Evolutionary conservation across 2,888 invertebrate genomes (phyloP).

Genomic region (Protophormia terraenovae): DNA sequence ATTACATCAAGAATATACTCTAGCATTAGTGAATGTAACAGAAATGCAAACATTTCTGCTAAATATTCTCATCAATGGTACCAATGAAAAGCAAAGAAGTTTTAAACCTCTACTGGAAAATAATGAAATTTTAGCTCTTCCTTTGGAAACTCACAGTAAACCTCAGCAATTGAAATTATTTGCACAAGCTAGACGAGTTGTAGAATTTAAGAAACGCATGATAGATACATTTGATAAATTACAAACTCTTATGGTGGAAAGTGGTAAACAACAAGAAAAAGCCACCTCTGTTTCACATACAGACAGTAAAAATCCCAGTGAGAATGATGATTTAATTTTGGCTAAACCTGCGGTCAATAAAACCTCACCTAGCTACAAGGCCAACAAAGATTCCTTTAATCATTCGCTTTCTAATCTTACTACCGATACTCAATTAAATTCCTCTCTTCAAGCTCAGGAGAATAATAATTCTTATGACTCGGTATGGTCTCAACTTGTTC

Average conservation of each 20-base stretch:
- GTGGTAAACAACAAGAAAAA: slow-evolving; percentile 29
- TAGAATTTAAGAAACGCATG: slow-evolving; percentile 76
- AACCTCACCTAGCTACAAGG: slow-evolving; percentile 28
- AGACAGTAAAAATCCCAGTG: neutral
- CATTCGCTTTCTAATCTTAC: neutral
- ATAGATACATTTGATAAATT: slow-evolving; percentile 76
- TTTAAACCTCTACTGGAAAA: slow-evolving; percentile 71
- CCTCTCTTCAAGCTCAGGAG: slow-evolving; percentile 6
- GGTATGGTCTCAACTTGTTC: slow-evolving; percentile 83
- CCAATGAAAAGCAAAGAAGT: slow-evolving; percentile 67
- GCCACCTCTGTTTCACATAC: too few species aligned
- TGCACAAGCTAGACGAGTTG: slow-evolving; percentile 73
- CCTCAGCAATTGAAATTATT: slow-evolving; percentile 71
- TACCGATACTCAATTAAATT: slow-evolving; percentile 13
- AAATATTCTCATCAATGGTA: slow-evolving; percentile 73
- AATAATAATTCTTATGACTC: slow-evolving; percentile 69
- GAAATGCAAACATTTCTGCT: slow-evolving; percentile 76
- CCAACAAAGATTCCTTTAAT: slow-evolving; percentile 27
- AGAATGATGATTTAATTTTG: slow-evolving; percentile 51
- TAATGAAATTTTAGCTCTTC: slow-evolving; percentile 69
- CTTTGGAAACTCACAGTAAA: slow-evolving; percentile 3
- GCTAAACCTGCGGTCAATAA: slow-evolving; percentile 17
- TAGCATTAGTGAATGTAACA: slow-evolving; percentile 74
- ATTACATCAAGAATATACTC: slow-evolving; percentile 60
- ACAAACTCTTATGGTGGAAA: slow-evolving; percentile 74